Evolutionary conservation across 2,797 vertebrate genomes (phyloP).

Genomic region (Gastrophryne carolinensis): DNA sequence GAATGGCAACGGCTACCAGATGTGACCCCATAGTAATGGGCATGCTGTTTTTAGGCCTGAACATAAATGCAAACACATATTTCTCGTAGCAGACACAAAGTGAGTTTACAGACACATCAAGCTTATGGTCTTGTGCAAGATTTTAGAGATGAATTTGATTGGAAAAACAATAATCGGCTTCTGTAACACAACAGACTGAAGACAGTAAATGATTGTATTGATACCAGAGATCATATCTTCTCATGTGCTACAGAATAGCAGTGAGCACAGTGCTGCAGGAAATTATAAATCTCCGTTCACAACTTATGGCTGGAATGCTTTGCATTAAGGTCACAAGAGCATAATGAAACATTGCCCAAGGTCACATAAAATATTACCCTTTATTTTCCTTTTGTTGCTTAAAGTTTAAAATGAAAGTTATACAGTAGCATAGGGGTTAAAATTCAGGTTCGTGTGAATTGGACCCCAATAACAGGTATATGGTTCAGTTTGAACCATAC

Average conservation of each 20-base stretch:
- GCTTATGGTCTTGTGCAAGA: neutral
- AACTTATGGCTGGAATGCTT: neutral
- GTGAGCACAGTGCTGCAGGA: neutral
- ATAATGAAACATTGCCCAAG: neutral
- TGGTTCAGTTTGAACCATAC: too few species aligned
- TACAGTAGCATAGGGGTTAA: too few species aligned
- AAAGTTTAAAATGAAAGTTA: too few species aligned
- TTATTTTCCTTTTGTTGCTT: too few species aligned
- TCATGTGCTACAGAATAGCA: neutral
- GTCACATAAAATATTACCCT: neutral
- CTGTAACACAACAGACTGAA: slow-evolving; percentile 4
- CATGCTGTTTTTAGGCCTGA: slow-evolving; percentile 31
- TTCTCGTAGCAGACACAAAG: slow-evolving; percentile 20
- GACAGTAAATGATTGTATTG: slow-evolving; percentile 8
- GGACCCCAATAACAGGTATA: too few species aligned
- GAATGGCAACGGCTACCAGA: slow-evolving; percentile 43
- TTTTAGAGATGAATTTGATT: slow-evolving; percentile 19
- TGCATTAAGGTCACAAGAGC: neutral
- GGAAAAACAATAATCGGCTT: slow-evolving; percentile 25
- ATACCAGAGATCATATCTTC: neutral
- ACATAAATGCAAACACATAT: slow-evolving; percentile 48
- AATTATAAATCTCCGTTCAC: neutral
- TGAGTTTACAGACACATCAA: neutral
- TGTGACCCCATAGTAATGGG: slow-evolving; percentile 42
- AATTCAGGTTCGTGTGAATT: too few species aligned